Evolutionary conservation across 2,888 invertebrate species (phyloP).

Genomic region (Taphrorychus bicolor): DNA sequence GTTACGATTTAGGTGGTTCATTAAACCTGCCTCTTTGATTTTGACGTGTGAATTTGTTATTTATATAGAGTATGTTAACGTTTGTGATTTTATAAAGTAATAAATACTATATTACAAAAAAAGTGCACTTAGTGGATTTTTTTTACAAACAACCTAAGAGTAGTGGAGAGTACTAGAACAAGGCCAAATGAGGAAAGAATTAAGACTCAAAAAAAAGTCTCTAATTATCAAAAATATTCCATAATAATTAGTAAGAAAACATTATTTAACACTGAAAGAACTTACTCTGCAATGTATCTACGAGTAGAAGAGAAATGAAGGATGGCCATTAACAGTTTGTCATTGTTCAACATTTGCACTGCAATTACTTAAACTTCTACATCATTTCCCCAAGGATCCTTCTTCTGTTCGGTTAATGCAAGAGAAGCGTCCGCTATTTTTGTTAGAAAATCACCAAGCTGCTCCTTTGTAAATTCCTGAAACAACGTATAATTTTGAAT

Average conservation of each 20-base stretch:
- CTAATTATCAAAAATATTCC: too few species aligned
- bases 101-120: constrained; percentile 23
- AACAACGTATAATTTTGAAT: constrained; percentile 42
- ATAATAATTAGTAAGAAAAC: too few species aligned
- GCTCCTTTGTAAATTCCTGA: constrained; percentile 78
- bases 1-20: constrained; percentile 24
- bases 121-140: too few species aligned
- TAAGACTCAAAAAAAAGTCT: too few species aligned
- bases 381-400: constrained; percentile 78
- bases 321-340: too few species aligned
- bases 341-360: too few species aligned
- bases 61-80: constrained; percentile 59
- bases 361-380: constrained; percentile 12
- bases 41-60: constrained; percentile 58
- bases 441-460: constrained; percentile 76
- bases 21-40: constrained; percentile 34
- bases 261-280: too few species aligned
- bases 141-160: too few species aligned
- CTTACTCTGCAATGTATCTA: too few species aligned
- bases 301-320: too few species aligned
- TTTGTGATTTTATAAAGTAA: constrained; percentile 59
- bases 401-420: constrained; percentile 74
- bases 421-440: constrained; percentile 83
- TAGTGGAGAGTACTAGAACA: too few species aligned
- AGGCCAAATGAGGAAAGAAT: too few species aligned